These are phyloP conservation scores for Coleophora flavipennella DNA, from an alignment of 2,888 invertebrate genomes.

Conservation along the genomic window DNA sequence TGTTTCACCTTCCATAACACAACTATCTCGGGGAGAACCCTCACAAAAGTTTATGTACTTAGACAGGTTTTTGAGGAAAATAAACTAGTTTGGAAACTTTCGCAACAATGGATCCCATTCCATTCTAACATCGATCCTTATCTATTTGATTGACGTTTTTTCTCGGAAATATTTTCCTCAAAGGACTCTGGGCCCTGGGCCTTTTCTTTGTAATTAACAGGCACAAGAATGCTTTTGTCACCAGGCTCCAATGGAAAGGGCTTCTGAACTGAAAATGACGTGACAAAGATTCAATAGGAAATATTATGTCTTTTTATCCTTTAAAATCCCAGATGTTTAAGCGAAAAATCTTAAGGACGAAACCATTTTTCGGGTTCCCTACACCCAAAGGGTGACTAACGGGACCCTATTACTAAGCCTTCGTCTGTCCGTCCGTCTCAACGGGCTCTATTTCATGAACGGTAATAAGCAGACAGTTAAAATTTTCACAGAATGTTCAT, in stretches of 20 bases:
- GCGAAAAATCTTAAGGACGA: too few species aligned
- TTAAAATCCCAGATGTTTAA: too few species aligned
- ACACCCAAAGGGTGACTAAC: too few species aligned
- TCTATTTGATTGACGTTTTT: constrained; percentile 17
- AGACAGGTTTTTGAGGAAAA: constrained; percentile 4
- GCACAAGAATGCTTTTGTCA: constrained; percentile 7
- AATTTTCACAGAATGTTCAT: too few species aligned
- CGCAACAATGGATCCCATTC: constrained; percentile 23
- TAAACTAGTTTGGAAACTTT: constrained; percentile 24
- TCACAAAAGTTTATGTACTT: constrained; percentile 2
- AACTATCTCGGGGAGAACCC: background rate
- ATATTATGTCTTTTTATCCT: too few species aligned
- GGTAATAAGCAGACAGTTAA: too few species aligned
- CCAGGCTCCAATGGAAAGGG: background rate
- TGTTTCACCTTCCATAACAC: too few species aligned
- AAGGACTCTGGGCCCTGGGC: background rate
- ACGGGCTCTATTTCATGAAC: too few species aligned
- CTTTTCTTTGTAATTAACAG: constrained; percentile 22
- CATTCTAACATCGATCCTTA: constrained; percentile 23
- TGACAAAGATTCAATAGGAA: too few species aligned
- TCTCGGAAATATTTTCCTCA: constrained; percentile 8
- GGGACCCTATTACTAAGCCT: too few species aligned
- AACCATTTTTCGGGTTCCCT: too few species aligned
- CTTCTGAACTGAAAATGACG: background rate
- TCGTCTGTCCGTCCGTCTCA: too few species aligned